A percentile compares a stretch with the other conserved stretches of the same genome.
Evolutionary conservation across 2,797 vertebrate genomes (phyloP).

Genomic region (Acipenser transmontanus): DNA sequence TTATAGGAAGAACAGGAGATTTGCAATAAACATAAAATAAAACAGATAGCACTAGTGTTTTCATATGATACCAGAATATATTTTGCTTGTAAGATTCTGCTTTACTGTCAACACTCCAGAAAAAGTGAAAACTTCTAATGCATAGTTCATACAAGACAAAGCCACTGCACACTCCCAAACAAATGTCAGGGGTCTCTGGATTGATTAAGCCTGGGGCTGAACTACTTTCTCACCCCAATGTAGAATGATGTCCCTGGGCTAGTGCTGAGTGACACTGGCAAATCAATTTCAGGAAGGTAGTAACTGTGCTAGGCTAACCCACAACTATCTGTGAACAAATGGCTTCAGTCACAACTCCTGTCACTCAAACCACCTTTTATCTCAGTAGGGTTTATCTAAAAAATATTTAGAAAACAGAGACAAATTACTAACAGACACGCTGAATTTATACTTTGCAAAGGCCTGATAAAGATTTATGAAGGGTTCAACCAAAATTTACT

Average conservation of each 20-base stretch:
- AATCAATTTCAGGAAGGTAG: constrained; percentile 41
- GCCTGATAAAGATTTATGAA: no score
- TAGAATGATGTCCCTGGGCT: constrained; percentile 52
- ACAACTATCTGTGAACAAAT: constrained; percentile 25
- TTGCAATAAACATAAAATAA: no score
- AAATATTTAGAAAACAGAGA: neutral
- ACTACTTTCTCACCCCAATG: constrained; percentile 52
- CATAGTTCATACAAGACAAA: constrained; percentile 38
- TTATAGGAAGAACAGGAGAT: no score
- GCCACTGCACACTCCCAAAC: constrained; percentile 43
- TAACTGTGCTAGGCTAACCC: constrained; percentile 32
- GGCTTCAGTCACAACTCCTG: constrained; percentile 13
- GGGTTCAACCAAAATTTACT: no score
- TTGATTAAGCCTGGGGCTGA: constrained; percentile 57
- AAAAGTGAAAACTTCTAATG: constrained; percentile 41
- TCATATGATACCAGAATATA: no score
- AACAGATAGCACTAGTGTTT: no score
- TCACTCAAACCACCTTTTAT: neutral
- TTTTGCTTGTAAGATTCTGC: neutral
- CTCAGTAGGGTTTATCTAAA: neutral
- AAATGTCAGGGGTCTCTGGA: constrained; percentile 49
- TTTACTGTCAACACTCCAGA: constrained; percentile 36
- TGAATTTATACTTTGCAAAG: no score
- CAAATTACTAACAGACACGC: no score
- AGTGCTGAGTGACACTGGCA: constrained; percentile 41